Base-by-base conservation (phyloP, 2,797 vertebrate species). In the Tympanoctomys barrerae region DNA sequence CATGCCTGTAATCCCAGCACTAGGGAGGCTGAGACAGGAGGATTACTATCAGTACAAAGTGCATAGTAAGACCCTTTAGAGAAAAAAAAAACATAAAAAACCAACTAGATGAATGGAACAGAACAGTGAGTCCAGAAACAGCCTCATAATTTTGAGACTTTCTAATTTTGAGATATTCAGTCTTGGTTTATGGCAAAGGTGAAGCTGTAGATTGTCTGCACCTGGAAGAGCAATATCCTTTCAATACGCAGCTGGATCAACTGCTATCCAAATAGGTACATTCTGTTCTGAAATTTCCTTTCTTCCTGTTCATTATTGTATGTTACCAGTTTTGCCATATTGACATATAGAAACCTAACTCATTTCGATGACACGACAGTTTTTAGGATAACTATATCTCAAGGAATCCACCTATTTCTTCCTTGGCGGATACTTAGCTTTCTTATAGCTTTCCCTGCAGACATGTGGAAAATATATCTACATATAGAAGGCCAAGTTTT, bases 281-380 rank as follows among this genome's bases (percentile, higher is more conserved):
- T 1, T 3, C 26, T 96, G 5, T 91, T 87, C 31, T 82, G 26
- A 95, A 87, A 33, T 46, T 79, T 28, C 78, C 39, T 75, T 95
- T 83, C 22, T 78, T 85, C 81, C 49, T 94, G 49, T 36, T 86
- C 54, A 89, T 33, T 3, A 54, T 21, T 66, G 11, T 46, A 66
- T n/a, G 36, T 94, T 70, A 80, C 13, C 59, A 77, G 19, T 62
- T 49, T 71, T 94, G 94, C 18, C 68, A 86, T 75, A 94, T 12
- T 42, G 86, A 83, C 19, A 70, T 11, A 19, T 42, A 36, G 4
- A 91, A 68, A 79, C 54, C 33, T 68, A 96, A 91, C 7, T 84
- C 57, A 89, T 64, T 89, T 95, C 88, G 75, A 91, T 71, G 66
- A 75, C 83, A 10, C 71, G 70, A 83, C 52, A 80, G 21, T 90